Conservation (phyloP, 2,888 invertebrate species). For the Vannuccia rotundouncinata region DNA sequence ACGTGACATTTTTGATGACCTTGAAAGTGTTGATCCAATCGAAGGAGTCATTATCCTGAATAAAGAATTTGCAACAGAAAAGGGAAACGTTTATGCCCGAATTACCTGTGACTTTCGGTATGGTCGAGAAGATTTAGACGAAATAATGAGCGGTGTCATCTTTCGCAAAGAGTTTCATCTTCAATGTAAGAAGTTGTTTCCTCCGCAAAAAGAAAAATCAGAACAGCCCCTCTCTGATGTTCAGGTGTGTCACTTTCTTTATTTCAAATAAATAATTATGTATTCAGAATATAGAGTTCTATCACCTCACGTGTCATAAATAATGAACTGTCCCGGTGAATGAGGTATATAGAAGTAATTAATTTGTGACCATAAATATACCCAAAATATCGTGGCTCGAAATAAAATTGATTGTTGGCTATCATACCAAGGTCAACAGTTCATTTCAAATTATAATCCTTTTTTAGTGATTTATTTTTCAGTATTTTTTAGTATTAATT, state of each 20-base stretch:
- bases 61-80: conserved; percentile 25
- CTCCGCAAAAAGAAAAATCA: conserved; percentile 8
- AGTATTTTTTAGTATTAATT: not conserved
- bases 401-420: no score
- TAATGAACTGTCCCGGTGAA: no score
- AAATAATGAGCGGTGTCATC: conserved; percentile 35
- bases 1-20: conserved; percentile 39
- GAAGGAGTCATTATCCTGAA: conserved; percentile 36
- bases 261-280: no score
- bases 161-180: conserved; percentile 38
- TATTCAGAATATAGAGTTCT: no score
- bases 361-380: no score
- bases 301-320: no score
- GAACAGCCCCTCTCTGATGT: conserved; percentile 17
- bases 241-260: not conserved
- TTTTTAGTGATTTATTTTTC: no score
- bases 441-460: no score
- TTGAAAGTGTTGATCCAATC: conserved; percentile 34
- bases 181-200: conserved; percentile 19
- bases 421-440: no score
- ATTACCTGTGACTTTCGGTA: conserved; percentile 38
- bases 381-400: no score
- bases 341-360: no score
- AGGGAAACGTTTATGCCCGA: conserved; percentile 36
- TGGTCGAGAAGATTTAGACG: conserved; percentile 38